Percentiles rank a stretch among this genome's conserved stretches.
phyloP scores from a whole-genome alignment of 1,140 invertebrate genomes.

The Heliconius eleuchia region DNA sequence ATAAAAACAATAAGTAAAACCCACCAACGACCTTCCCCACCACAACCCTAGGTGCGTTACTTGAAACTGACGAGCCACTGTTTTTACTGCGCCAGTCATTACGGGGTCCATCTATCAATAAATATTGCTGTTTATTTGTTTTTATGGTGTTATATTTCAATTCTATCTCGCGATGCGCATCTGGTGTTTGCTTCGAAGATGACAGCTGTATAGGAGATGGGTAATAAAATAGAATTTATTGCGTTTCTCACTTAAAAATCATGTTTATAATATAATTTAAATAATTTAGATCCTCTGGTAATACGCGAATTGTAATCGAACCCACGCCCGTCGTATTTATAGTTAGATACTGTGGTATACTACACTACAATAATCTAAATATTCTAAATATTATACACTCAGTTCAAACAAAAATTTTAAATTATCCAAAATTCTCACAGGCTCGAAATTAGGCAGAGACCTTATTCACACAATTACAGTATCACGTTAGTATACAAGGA shows the following conservation, averaged over 20 bases:
- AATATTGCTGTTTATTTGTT: constrained; percentile 58
- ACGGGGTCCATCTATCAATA: constrained; percentile 46
- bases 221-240: not conserved
- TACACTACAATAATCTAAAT: no score
- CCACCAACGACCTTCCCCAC: constrained; percentile 2
- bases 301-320: no score
- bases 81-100: constrained; percentile 60
- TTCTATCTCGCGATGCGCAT: constrained; percentile 33
- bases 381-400: no score
- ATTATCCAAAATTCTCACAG: no score
- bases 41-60: constrained; percentile 5
- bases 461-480: no score
- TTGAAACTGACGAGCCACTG: constrained; percentile 46
- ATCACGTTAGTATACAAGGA: no score
- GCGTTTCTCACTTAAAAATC: not conserved
- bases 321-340: no score
- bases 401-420: no score
- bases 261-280: not conserved
- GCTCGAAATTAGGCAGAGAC: no score
- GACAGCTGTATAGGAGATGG: constrained; percentile 2
- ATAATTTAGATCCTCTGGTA: no score
- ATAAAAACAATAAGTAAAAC: not conserved
- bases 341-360: no score
- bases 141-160: constrained; percentile 46
- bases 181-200: constrained; percentile 34